These are phyloP conservation scores for Sakesphorus luctuosus DNA, from an alignment of 2,113 vertebrate species.

Conservation along the genomic window DNA sequence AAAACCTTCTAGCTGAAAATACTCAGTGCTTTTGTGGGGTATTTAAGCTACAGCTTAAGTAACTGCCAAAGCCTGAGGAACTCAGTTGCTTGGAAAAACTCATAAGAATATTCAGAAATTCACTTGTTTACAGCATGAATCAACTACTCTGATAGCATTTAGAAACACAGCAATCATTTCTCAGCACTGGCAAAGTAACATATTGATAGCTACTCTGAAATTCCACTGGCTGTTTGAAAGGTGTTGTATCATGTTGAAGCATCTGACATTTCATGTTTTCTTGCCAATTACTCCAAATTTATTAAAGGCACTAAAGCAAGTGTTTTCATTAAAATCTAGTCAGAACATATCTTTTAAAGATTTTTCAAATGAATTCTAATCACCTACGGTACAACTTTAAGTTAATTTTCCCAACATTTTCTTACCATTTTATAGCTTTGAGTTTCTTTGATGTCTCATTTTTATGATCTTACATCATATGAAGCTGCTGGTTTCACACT, in stretches of 20 bases:
- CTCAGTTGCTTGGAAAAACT: background rate
- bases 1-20: background rate
- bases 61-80: background rate
- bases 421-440: constrained; percentile 26
- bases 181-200: background rate
- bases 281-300: constrained; percentile 8
- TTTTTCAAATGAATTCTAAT: constrained; percentile 26
- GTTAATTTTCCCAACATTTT: constrained; percentile 23
- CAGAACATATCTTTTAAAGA: background rate
- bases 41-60: background rate
- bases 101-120: background rate
- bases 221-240: background rate
- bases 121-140: background rate
- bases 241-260: background rate
- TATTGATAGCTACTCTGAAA: constrained; percentile 3
- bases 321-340: background rate
- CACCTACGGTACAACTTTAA: background rate
- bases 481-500: constrained; percentile 31
- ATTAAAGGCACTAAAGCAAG: constrained; percentile 8
- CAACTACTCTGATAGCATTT: background rate
- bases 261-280: constrained; percentile 22
- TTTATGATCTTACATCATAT: background rate
- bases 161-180: constrained; percentile 5
- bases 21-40: background rate
- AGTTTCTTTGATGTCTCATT: constrained; percentile 38